phyloP scores from a whole-genome alignment of 2,888 invertebrate species.

The Leptinotarsa juncta region DNA sequence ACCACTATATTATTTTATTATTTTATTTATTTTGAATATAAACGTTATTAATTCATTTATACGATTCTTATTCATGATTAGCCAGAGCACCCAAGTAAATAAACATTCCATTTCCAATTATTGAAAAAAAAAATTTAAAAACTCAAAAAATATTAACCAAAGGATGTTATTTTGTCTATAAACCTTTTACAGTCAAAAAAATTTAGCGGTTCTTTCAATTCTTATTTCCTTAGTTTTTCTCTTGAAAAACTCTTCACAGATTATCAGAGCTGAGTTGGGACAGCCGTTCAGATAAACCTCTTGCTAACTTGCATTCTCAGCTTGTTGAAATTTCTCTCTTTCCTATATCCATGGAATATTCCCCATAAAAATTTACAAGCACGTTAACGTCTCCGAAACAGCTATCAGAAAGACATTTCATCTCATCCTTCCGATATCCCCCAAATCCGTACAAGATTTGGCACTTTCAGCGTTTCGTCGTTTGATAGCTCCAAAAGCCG shows the following conservation, averaged over 20 bases:
- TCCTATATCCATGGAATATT: background rate
- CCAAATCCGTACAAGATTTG: constrained; percentile 48
- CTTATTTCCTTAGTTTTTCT: background rate
- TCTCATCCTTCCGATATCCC: constrained; percentile 38
- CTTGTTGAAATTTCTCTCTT: background rate
- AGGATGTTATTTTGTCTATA: no score
- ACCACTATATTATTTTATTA: no score
- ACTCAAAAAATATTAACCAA: no score
- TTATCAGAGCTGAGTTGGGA: background rate
- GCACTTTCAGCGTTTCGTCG: constrained; percentile 43
- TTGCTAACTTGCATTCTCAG: background rate
- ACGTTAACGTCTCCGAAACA: constrained; percentile 16
- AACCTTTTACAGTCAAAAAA: no score
- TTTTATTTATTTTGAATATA: no score
- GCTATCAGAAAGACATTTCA: constrained; percentile 40
- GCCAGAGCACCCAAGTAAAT: no score
- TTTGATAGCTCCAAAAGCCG: constrained; percentile 38
- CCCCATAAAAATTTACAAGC: constrained; percentile 18
- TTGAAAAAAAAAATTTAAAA: no score
- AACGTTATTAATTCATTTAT: no score
- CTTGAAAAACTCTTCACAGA: background rate
- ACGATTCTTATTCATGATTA: no score
- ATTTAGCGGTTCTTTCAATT: no score
- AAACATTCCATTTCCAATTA: no score
- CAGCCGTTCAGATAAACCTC: background rate